phyloP scores from a whole-genome alignment of 2,888 invertebrate genomes.

The Horisme vitalbata region DNA sequence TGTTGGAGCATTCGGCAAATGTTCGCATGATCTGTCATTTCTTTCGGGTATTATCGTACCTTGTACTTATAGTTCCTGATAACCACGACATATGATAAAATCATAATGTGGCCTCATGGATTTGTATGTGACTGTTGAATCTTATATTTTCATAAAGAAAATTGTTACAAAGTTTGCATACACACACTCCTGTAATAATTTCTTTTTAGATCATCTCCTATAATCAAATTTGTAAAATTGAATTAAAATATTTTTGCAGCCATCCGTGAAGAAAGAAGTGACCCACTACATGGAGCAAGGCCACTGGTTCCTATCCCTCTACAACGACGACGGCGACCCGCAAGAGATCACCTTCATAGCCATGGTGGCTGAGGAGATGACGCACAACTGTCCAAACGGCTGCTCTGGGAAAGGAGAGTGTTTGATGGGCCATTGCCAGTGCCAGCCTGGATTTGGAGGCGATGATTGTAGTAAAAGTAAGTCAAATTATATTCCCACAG shows the following conservation, averaged over 20 bases:
- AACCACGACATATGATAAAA: no score
- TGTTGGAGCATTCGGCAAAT: no score
- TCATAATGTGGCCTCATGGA: no score
- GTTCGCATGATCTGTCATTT: no score
- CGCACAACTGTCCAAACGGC: constrained; percentile 96
- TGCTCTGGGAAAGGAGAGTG: constrained; percentile 99
- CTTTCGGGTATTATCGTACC: no score
- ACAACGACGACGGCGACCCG: constrained; percentile 97
- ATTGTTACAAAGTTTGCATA: no score
- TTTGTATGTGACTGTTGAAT: no score
- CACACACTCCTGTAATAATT: no score
- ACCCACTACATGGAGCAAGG: constrained; percentile 98
- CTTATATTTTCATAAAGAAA: no score
- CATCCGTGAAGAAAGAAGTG: constrained; percentile 94
- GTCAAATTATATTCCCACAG: no score
- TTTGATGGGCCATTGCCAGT: constrained; percentile 96
- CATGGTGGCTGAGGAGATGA: constrained; percentile 94
- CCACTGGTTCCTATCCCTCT: constrained; percentile 97
- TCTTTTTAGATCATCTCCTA: not conserved
- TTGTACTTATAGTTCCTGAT: no score
- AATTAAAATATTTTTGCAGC: no score
- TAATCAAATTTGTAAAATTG: not conserved
- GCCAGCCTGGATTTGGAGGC: constrained; percentile 97
- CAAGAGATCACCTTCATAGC: constrained; percentile 94
- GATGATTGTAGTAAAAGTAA: constrained; percentile 98